phyloP scores from a whole-genome alignment of 1,140 invertebrate species.

The Drosophila trapezifrons region DNA sequence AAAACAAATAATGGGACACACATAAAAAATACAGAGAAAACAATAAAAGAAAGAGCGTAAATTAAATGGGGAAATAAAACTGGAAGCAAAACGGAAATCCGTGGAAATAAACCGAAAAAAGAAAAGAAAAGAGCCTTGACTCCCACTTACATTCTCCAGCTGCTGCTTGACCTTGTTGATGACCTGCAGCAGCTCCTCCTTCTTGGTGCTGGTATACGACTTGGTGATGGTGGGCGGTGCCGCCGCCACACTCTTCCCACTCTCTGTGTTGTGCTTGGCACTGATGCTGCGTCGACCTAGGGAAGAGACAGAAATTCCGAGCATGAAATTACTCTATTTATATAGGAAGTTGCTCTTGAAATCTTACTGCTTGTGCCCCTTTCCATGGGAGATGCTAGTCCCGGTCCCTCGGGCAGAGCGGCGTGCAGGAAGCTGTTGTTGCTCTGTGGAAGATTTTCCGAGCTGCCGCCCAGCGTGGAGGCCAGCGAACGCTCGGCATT shows the following conservation, averaged over 20 bases:
- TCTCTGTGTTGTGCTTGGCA: slow-evolving; percentile 83
- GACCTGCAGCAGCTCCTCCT: slow-evolving; percentile 92
- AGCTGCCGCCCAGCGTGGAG: slow-evolving; percentile 82
- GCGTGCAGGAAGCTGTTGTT: slow-evolving; percentile 78
- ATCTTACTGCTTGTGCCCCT: slow-evolving; percentile 84
- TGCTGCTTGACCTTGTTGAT: slow-evolving; percentile 94
- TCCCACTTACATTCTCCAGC: slow-evolving; percentile 91
- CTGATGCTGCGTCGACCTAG: slow-evolving; percentile 83
- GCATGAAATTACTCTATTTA: background rate
- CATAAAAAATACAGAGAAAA: slow-evolving; percentile 51
- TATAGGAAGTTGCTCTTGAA: background rate
- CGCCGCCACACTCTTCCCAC: slow-evolving; percentile 72
- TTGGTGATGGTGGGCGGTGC: slow-evolving; percentile 85
- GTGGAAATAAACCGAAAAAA: slow-evolving; percentile 14
- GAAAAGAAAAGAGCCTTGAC: slow-evolving; percentile 1
- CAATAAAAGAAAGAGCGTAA: slow-evolving; percentile 44
- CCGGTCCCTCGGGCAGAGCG: slow-evolving; percentile 80
- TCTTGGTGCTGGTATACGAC: slow-evolving; percentile 87
- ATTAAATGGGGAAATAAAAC: slow-evolving; percentile 41
- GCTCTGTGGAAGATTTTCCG: slow-evolving; percentile 76
- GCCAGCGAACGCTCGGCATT: slow-evolving; percentile 87
- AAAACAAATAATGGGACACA: slow-evolving; percentile 66
- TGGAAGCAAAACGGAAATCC: slow-evolving; percentile 10
- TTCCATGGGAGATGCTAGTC: slow-evolving; percentile 59
- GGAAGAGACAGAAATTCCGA: background rate